Base-by-base conservation (phyloP, 2,113 vertebrate genomes). In the Oceanites oceanicus region DNA sequence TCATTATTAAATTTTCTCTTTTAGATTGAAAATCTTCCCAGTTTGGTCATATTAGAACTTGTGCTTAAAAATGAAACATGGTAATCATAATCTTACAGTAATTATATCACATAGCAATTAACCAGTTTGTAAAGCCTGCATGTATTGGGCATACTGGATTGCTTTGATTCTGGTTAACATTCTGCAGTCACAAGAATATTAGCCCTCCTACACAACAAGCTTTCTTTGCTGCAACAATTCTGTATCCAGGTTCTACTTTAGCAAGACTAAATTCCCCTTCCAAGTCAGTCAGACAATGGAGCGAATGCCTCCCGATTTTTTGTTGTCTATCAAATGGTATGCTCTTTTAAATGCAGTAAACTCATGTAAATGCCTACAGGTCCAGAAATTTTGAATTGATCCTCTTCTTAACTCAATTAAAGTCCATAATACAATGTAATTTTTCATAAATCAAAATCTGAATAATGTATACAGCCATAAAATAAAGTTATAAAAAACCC, bases 71-170 rank as follows among this genome's bases (percentile, higher is more conserved):
- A 91, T 71, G 34, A 74, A 96, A 91, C 29, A 49, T 2, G 11
- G 50, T 38, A 84, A 76, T 92, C 59, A 90, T 73, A 71, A 79
- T 67, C 73, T 85, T 52, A 71, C 34, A 81, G 38, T 61, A 79
- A 92, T 94, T 92, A 9, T 34, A 84, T 77, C 58, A 71, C 47
- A 77, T 7, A 88, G 74, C 78, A 95, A 82, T 93, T 80, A 96
- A 75, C 65, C 47, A 25, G 49, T 86, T 71, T 90, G 81, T 75
- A 92, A 85, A 94, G 77, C 40, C 61, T 93, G 44, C 58, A 65
- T 53, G 56, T 70, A 49, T 20, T 90, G 71, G 65, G 52, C 29
- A 61, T 29, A 50, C 49, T 90, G 78, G 56, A 86, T 53, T 81
- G 36, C 66, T 91, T 91, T 76, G 47, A 70, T 68, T 85, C 76